Conservation (phyloP, 1,140 invertebrate species). For the Magallana gigas region DNA sequence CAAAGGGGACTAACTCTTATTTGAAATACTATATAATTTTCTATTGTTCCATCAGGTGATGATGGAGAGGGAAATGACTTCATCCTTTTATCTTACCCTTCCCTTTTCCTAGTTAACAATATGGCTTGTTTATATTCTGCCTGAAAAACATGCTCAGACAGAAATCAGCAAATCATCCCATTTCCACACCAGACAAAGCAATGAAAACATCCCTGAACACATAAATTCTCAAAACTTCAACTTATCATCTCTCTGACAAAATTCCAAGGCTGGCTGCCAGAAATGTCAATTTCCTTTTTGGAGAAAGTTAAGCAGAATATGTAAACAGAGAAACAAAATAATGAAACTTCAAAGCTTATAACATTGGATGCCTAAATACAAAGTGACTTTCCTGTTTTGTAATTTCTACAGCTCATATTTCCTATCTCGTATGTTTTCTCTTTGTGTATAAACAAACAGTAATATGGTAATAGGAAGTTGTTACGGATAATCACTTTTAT, state of each 20-base stretch:
- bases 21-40: neutral
- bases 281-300: constrained; percentile 1
- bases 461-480: neutral
- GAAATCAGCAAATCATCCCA: constrained; percentile 14
- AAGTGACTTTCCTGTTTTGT: neutral
- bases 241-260: constrained; percentile 8
- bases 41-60: neutral
- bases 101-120: neutral
- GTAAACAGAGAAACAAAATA: neutral
- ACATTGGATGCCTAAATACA: neutral
- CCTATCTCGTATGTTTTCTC: neutral
- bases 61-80: neutral
- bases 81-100: constrained; percentile 1
- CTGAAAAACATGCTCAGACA: neutral
- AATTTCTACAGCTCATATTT: neutral
- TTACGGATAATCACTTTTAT: neutral
- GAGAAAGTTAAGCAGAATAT: neutral
- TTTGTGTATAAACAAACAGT: neutral
- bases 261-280: neutral
- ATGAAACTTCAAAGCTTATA: neutral
- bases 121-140: neutral
- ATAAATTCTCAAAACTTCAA: constrained; percentile 24
- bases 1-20: constrained; percentile 20
- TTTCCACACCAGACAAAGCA: constrained; percentile 11
- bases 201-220: neutral